Evolutionary conservation across 2,113 vertebrate species (phyloP), one percentile per base, ranked within the genome.

Genomic region (Oostethus manadensis): DNA sequence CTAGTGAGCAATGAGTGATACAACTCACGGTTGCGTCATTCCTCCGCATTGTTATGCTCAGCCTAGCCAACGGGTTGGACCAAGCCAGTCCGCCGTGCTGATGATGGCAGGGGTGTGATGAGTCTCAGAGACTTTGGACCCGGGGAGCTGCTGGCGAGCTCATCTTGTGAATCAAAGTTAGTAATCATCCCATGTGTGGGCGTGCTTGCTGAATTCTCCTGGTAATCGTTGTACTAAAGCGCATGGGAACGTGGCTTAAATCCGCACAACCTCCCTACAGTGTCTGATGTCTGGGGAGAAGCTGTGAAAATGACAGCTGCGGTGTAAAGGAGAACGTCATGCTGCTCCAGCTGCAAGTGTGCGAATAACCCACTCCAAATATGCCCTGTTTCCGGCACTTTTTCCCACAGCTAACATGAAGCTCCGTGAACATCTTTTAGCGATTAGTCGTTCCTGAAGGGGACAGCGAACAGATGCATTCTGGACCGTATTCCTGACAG

Each of bases 31-130:
- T 86, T 88, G 74, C 78, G 77, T 87, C 81, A 81, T 66, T 70
- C 72, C 73, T 73, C 48, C 10, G 44, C 70, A 73, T 68, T 82
- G 80, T 80, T 77, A 65, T 64, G 60, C 74, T 66, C 62, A 76
- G 67, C 57, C 62, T 18, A 21, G 56, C 75, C 59, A 76, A 74
- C 72, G 64, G 82, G 83, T 77, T 73, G 72, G 77, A 78, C 66
- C 20, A 75, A 46, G 49, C 66, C 38, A 71, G 60, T 66, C 58
- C 58, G 17, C 71, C 80, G 77, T 62, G 72, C 66, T 63, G 62
- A 72, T 70, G 68, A 81, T 80, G 71, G 70, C 76, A 78, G 85
- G n/a, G 82, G 86, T 77, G 83, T 86, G 88, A 84, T 84, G 81
- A 71, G 70, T 80, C 71, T 78, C 65, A 64, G 58, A 15, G 58